Evolutionary conservation across 2,797 vertebrate species (phyloP).

Genomic region (Tangara arthus): DNA sequence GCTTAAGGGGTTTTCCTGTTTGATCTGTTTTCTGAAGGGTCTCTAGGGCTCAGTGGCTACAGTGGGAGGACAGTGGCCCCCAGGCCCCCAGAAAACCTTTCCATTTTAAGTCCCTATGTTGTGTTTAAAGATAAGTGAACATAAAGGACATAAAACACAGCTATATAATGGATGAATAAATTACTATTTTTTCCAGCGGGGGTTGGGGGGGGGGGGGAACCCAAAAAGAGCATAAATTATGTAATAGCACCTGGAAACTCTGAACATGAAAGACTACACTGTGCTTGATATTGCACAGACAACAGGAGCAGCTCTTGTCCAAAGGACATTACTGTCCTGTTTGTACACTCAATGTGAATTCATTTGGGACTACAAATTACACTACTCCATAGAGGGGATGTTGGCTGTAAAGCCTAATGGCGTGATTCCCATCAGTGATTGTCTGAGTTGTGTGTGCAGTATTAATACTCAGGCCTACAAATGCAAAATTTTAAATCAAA

Average conservation of each 20-base stretch:
- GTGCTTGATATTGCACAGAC: background rate
- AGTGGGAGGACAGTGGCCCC: background rate
- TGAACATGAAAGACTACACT: background rate
- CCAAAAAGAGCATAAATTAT: background rate
- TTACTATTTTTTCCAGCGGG: background rate
- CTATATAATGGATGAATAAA: background rate
- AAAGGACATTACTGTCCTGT: background rate
- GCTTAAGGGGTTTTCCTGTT: background rate
- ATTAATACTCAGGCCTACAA: background rate
- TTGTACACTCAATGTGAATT: background rate
- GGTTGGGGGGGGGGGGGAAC: no score
- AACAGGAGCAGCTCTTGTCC: background rate
- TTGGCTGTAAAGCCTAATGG: background rate
- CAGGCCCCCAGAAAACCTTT: background rate
- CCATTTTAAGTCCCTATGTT: background rate
- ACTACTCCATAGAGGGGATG: background rate
- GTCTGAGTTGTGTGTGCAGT: background rate
- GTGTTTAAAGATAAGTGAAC: background rate
- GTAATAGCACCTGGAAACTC: background rate
- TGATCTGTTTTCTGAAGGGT: background rate
- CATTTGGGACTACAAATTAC: background rate
- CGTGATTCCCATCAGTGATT: background rate
- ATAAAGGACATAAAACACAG: background rate
- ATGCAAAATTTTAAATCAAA: conserved; percentile 25
- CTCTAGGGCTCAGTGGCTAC: background rate